These are phyloP conservation scores for Ramphastos sulfuratus DNA, from an alignment of 2,113 vertebrate species.

Conservation along the genomic window DNA sequence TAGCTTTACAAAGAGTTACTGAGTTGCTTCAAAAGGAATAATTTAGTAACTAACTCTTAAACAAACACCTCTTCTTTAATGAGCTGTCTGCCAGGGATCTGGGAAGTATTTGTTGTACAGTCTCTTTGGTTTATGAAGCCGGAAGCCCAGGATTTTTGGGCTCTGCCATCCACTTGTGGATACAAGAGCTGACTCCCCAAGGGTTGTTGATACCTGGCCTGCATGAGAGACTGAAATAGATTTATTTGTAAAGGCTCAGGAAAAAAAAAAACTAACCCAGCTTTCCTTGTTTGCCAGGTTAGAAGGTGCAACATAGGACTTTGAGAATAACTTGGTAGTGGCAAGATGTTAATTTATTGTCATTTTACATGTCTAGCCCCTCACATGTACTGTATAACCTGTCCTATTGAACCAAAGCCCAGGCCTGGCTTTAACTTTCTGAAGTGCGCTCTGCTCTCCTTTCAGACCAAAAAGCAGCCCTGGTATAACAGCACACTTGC, in stretches of 20 bases:
- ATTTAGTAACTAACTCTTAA: not conserved
- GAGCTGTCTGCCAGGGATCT: not conserved
- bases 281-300: not conserved
- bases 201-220: not conserved
- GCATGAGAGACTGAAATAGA: accelerated
- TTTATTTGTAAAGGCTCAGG: not conserved
- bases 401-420: not conserved
- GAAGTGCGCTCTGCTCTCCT: not conserved
- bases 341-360: not conserved
- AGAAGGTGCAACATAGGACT: not conserved
- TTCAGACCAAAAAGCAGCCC: slow-evolving; percentile 92
- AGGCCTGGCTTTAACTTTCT: not conserved
- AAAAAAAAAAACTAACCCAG: not conserved
- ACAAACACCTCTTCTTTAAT: not conserved
- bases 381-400: accelerated
- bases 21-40: not conserved
- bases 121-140: not conserved
- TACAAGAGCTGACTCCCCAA: not conserved
- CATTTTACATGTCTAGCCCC: not conserved
- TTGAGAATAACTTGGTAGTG: not conserved
- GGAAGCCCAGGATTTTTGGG: not conserved
- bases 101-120: not conserved
- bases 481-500: slow-evolving; percentile 98
- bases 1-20: not conserved
- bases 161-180: not conserved